Conservation (phyloP, 1,140 invertebrate genomes). For the Lordiphosa stackelbergi region DNA sequence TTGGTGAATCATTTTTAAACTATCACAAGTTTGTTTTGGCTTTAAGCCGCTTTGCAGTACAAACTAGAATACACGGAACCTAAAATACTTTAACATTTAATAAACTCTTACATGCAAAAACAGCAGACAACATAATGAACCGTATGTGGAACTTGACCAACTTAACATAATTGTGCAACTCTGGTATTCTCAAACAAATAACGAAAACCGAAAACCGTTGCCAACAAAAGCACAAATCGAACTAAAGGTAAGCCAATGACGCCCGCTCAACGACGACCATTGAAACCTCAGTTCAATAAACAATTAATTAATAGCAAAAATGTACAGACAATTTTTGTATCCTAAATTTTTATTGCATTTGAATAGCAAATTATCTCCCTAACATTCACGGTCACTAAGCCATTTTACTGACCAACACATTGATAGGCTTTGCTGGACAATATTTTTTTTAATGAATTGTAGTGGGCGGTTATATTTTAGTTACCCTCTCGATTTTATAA, state of each 20-base stretch:
- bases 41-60: too few relatives aligned
- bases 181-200: conserved; percentile 13
- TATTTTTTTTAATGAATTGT: conserved; percentile 2
- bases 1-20: too few relatives aligned
- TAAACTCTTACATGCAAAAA: conserved; percentile 44
- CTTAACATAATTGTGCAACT: conserved; percentile 34
- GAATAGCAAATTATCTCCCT: conserved; percentile 8
- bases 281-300: conserved; percentile 36
- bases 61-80: too few relatives aligned
- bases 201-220: conserved; percentile 33
- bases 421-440: not conserved
- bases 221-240: conserved; percentile 36
- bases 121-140: conserved; percentile 38
- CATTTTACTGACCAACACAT: not conserved
- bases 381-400: conserved; percentile 3
- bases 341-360: conserved; percentile 36
- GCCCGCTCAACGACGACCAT: conserved; percentile 32
- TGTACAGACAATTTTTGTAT: conserved; percentile 45
- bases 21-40: too few relatives aligned
- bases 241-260: conserved; percentile 30
- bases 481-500: not conserved
- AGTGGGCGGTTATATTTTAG: conserved; percentile 4
- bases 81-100: too few relatives aligned
- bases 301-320: conserved; percentile 52
- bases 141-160: conserved; percentile 38